Conservation (phyloP, 2,888 invertebrate species). For the Dryadula phaetusa region DNA sequence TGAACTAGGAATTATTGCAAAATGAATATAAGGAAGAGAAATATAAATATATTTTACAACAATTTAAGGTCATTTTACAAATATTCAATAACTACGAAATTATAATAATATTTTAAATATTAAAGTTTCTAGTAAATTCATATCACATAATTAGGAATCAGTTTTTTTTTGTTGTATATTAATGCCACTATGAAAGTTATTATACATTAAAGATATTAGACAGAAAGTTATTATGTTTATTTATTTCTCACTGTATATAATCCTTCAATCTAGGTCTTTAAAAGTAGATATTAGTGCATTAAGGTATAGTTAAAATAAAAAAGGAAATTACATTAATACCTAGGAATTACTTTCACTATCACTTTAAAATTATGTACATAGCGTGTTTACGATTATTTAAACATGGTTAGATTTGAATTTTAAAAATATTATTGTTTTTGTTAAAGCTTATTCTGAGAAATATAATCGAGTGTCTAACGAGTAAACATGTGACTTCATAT, state of each 20-base stretch:
- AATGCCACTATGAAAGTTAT: too few relatives aligned
- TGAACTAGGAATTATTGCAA: not conserved
- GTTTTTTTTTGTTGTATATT: too few relatives aligned
- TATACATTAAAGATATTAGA: too few relatives aligned
- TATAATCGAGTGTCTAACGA: conserved; percentile 18
- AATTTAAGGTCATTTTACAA: not conserved
- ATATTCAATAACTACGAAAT: not conserved
- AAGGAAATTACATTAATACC: too few relatives aligned
- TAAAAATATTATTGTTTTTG: not conserved
- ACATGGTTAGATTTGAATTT: not conserved
- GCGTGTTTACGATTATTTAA: not conserved
- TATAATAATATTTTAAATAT: not conserved
- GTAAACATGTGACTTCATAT: conserved; percentile 18
- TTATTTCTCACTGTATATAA: too few relatives aligned
- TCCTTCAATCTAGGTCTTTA: too few relatives aligned
- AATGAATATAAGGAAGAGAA: not conserved
- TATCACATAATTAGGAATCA: too few relatives aligned
- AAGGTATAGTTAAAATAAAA: too few relatives aligned
- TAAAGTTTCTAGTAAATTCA: too few relatives aligned
- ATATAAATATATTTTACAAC: not conserved
- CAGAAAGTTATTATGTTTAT: too few relatives aligned
- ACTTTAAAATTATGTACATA: not conserved
- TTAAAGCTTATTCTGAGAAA: conserved; percentile 9
- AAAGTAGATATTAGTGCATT: too few relatives aligned
- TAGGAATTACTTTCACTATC: too few relatives aligned